Percentiles rank a stretch among this genome's conserved stretches.
Evolutionary conservation across 2,113 vertebrate genomes (phyloP).

Genomic region (Macrotis lagotis): DNA sequence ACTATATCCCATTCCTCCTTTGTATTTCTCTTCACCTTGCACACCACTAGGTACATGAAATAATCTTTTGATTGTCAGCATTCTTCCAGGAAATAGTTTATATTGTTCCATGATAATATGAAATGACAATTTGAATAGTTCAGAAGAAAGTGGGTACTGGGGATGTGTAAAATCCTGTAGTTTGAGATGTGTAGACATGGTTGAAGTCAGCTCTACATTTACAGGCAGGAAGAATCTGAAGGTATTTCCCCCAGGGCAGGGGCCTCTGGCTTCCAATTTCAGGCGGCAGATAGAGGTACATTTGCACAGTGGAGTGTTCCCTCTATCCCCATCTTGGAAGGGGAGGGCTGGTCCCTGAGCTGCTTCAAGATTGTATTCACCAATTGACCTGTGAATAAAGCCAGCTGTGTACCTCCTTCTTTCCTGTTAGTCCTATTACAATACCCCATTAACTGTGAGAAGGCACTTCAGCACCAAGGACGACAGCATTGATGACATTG

Average conservation of each 20-base stretch:
- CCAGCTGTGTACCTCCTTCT: slow-evolving; percentile 60
- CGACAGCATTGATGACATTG: background rate
- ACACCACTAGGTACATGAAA: background rate
- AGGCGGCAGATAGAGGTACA: background rate
- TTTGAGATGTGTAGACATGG: background rate
- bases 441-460: slow-evolving; percentile 19
- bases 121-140: background rate
- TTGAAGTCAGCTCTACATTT: background rate
- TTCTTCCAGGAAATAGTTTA: background rate
- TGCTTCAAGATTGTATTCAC: slow-evolving; percentile 35
- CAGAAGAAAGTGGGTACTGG: background rate
- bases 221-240: background rate
- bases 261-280: background rate
- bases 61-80: background rate
- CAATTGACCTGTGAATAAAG: slow-evolving; percentile 59
- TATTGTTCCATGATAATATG: background rate
- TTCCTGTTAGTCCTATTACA: background rate
- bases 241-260: background rate
- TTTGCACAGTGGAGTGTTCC: background rate
- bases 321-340: background rate
- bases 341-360: background rate
- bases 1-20: background rate
- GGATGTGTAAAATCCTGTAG: background rate
- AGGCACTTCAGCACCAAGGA: background rate
- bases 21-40: background rate